phyloP scores from a whole-genome alignment of 2,113 vertebrate genomes.

The Melanotaenia duboulayi region DNA sequence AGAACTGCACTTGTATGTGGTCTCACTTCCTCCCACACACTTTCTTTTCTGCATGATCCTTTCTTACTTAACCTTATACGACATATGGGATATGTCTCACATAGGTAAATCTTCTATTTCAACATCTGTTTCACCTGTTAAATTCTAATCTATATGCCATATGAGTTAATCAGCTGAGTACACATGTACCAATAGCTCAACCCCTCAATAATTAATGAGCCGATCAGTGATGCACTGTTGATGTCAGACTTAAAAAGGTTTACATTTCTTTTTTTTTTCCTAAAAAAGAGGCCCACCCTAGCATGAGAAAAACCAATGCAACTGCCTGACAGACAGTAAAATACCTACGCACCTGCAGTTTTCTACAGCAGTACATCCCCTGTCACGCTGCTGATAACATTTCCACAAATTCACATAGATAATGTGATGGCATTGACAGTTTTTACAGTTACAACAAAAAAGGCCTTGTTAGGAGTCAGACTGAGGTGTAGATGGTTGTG shows the following conservation, averaged over 20 bases:
- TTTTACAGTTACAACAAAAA: too few species aligned
- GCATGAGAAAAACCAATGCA: slow-evolving; percentile 10
- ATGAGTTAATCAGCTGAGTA: slow-evolving; percentile 29
- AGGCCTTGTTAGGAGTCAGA: too few species aligned
- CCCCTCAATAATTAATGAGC: slow-evolving; percentile 32
- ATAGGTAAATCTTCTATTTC: slow-evolving; percentile 5
- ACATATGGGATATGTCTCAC: slow-evolving; percentile 20
- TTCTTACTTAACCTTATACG: slow-evolving; percentile 50
- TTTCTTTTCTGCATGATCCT: slow-evolving; percentile 46
- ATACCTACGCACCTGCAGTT: background rate
- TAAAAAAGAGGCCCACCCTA: slow-evolving; percentile 13
- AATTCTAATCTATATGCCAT: slow-evolving; percentile 35
- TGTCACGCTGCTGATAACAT: too few species aligned
- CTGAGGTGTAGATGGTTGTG: too few species aligned
- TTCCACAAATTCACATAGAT: too few species aligned
- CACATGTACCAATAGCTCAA: slow-evolving; percentile 19
- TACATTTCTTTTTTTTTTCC: slow-evolving; percentile 4
- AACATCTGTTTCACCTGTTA: slow-evolving; percentile 29
- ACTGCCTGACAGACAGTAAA: background rate
- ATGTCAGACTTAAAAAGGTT: slow-evolving; percentile 4
- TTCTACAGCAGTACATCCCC: too few species aligned
- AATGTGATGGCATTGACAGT: too few species aligned
- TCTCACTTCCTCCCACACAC: slow-evolving; percentile 14
- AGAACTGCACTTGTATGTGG: slow-evolving; percentile 56
- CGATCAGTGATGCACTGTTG: slow-evolving; percentile 44